Evolutionary conservation across 2,888 invertebrate genomes (phyloP).

Genomic region (Acrocera orbiculus): DNA sequence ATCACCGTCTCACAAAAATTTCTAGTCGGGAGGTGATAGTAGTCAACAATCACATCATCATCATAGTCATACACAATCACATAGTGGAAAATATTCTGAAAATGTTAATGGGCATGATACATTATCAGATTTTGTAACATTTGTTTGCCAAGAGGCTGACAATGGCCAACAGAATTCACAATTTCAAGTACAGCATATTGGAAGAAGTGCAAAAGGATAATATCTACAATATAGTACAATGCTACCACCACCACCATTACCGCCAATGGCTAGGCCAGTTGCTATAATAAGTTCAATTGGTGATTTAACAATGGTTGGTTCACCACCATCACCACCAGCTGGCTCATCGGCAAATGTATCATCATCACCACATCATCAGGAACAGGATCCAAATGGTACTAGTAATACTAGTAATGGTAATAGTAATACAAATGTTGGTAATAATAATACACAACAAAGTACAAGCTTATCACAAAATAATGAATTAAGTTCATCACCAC

Average conservation of each 20-base stretch:
- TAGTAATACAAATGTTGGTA: conserved; percentile 14
- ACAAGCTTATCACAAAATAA: too few species aligned
- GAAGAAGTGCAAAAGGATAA: conserved; percentile 49
- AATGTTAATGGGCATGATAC: conserved; percentile 67
- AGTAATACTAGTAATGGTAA: conserved; percentile 4
- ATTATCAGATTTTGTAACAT: conserved; percentile 88
- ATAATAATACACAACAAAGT: conserved; percentile 2
- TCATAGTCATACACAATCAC: conserved; percentile 14
- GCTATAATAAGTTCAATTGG: conserved; percentile 87
- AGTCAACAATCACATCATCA: conserved; percentile 15
- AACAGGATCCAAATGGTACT: conserved; percentile 18
- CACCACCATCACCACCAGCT: conserved; percentile 42
- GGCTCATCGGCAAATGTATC: conserved; percentile 22
- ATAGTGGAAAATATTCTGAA: conserved; percentile 46
- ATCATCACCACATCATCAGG: conserved; percentile 26
- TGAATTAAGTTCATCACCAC: conserved; percentile 17
- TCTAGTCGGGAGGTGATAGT: conserved; percentile 14
- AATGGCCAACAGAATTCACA: conserved; percentile 50
- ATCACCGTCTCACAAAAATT: too few species aligned
- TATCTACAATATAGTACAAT: conserved; percentile 77
- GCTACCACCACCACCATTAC: conserved; percentile 87
- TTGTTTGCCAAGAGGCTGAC: conserved; percentile 88
- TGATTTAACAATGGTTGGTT: conserved; percentile 40
- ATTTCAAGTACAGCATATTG: conserved; percentile 18
- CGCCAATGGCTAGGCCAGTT: conserved; percentile 91